Percentiles rank a stretch among this genome's conserved stretches.
Conservation (phyloP, 2,113 vertebrate genomes). For the Cavia porcellus region DNA sequence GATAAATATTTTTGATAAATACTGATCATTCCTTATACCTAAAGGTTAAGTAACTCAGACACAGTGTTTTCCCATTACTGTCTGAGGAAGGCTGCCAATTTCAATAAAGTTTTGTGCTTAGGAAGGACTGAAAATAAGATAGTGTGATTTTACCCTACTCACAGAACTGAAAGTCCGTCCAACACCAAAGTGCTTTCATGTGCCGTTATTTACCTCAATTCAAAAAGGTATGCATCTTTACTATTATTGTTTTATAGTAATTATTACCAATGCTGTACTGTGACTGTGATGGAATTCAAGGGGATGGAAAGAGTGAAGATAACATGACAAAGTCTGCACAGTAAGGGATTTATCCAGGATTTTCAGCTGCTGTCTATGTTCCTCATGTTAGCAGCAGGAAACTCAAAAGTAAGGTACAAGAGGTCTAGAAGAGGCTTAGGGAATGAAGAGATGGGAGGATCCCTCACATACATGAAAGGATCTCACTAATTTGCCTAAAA, state of each 20-base stretch:
- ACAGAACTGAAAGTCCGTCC: background rate
- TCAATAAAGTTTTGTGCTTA: background rate
- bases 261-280: background rate
- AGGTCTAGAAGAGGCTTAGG: background rate
- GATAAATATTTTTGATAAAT: background rate
- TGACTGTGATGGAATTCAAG: background rate
- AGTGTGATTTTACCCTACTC: background rate
- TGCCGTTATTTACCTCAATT: background rate
- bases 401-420: background rate
- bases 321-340: background rate
- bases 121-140: background rate
- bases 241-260: background rate
- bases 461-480: background rate
- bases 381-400: background rate
- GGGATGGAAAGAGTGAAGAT: background rate
- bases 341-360: background rate
- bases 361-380: background rate
- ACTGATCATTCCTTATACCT: background rate
- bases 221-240: background rate
- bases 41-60: background rate
- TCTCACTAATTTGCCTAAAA: background rate
- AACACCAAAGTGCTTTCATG: background rate
- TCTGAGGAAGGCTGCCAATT: background rate
- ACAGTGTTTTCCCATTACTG: background rate
- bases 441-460: background rate